phyloP scores from a whole-genome alignment of 2,797 vertebrate species.

The Gymnothorax reevesii region DNA sequence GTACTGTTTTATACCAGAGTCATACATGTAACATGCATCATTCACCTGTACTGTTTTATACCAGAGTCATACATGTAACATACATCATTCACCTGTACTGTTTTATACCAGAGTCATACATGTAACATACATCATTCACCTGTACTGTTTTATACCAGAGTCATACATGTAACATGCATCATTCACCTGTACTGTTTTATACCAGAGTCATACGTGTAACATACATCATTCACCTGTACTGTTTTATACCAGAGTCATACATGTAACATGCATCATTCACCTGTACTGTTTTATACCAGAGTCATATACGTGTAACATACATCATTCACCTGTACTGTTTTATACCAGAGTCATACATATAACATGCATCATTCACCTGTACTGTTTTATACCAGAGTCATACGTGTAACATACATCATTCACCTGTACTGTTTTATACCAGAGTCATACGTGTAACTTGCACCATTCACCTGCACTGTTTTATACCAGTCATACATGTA shows the following conservation, averaged over 20 bases:
- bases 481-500: too few relatives aligned
- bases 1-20: neutral
- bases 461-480: too few relatives aligned
- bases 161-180: neutral
- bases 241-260: neutral
- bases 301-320: neutral
- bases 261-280: slow-evolving; percentile 22
- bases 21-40: too few relatives aligned
- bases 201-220: neutral
- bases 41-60: too few relatives aligned
- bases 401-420: too few relatives aligned
- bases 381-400: too few relatives aligned
- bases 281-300: slow-evolving; percentile 36
- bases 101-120: neutral
- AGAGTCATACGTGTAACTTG: too few relatives aligned
- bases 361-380: too few relatives aligned
- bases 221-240: neutral
- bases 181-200: slow-evolving; percentile 21
- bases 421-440: too few relatives aligned
- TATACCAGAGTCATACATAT: neutral
- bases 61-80: slow-evolving; percentile 94
- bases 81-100: slow-evolving; percentile 52
- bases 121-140: neutral
- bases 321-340: neutral
- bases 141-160: slow-evolving; percentile 55